Evolutionary conservation across 2,888 invertebrate species (phyloP).

Genomic region (Meta bourneti): DNA sequence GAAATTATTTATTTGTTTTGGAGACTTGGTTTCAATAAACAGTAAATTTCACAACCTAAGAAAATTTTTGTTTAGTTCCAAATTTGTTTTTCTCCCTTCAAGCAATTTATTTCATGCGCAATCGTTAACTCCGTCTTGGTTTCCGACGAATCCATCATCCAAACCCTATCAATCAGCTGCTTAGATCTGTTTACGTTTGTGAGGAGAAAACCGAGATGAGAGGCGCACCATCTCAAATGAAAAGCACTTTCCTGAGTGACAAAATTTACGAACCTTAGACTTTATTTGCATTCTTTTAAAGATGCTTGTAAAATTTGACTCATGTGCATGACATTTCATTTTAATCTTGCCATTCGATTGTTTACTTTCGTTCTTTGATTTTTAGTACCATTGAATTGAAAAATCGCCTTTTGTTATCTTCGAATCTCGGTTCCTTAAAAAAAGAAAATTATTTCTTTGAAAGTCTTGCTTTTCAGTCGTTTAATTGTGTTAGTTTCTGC

Average conservation of each 20-base stretch:
- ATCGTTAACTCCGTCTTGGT: too few relatives aligned
- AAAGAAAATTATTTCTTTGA: not conserved
- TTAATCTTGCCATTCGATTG: not conserved
- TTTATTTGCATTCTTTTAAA: not conserved
- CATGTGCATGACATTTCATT: not conserved
- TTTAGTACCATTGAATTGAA: not conserved
- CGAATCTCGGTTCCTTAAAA: not conserved
- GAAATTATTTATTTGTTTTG: too few relatives aligned
- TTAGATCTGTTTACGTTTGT: slow-evolving; percentile 68
- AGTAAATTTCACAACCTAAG: too few relatives aligned
- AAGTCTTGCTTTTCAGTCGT: too few relatives aligned
- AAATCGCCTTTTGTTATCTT: not conserved
- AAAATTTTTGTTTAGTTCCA: too few relatives aligned
- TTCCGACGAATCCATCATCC: not conserved
- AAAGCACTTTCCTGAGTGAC: not conserved
- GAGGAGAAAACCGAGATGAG: slow-evolving; percentile 26
- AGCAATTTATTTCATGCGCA: too few relatives aligned
- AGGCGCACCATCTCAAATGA: not conserved
- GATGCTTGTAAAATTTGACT: not conserved
- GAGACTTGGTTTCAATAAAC: too few relatives aligned
- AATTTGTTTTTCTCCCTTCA: too few relatives aligned
- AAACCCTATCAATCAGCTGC: slow-evolving; percentile 59
- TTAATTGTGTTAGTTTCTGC: too few relatives aligned
- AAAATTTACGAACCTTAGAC: not conserved
- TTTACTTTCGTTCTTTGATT: not conserved